A percentile compares a stretch with the other conserved stretches of the same genome.
phyloP scores from a whole-genome alignment of 2,888 invertebrate species.

The Invenusta paracnida region DNA sequence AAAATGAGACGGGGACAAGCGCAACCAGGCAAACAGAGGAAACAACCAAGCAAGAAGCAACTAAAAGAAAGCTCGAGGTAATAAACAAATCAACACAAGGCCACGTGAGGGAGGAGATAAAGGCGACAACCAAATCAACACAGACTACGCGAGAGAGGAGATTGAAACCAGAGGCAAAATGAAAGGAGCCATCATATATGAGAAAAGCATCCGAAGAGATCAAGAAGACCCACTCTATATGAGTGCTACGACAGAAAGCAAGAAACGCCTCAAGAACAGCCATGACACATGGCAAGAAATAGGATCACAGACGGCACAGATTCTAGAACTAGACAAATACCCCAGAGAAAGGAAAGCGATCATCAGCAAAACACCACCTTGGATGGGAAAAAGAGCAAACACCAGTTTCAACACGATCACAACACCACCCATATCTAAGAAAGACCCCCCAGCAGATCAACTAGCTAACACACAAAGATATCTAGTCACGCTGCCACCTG shows the following conservation, averaged over 20 bases:
- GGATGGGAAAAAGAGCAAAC: background rate
- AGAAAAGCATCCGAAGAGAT: background rate
- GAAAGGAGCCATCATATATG: background rate
- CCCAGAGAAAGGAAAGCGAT: background rate
- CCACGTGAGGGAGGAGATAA: no score
- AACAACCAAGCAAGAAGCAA: no score
- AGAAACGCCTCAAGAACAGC: background rate
- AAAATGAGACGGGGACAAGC: no score
- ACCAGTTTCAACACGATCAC: background rate
- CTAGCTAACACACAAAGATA: background rate
- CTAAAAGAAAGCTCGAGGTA: no score
- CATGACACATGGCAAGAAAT: background rate
- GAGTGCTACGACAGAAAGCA: background rate
- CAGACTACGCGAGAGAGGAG: no score
- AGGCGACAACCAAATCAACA: no score
- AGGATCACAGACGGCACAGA: background rate
- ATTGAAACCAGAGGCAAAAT: background rate
- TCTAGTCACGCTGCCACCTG: background rate
- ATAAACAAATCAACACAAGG: no score
- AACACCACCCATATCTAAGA: background rate
- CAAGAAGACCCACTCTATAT: background rate
- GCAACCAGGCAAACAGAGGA: no score
- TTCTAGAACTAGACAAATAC: background rate
- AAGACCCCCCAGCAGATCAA: background rate
- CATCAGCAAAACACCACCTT: background rate